Percentiles rank a stretch among this genome's conserved stretches.
Evolutionary conservation across 2,888 invertebrate genomes (phyloP).

Genomic region (Cotesia congregata): DNA sequence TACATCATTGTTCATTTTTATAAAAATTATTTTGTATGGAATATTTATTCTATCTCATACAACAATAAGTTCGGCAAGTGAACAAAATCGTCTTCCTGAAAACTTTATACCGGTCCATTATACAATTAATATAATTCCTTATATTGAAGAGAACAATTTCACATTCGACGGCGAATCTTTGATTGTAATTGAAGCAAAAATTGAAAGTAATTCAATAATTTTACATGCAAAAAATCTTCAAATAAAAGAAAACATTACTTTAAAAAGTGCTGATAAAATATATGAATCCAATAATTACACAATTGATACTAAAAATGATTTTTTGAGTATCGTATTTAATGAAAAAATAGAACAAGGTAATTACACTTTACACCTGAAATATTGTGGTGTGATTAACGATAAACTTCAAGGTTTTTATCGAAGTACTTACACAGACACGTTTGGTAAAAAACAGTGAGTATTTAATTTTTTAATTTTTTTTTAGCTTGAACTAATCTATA

Average conservation of each 20-base stretch:
- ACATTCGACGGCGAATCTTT: slow-evolving; percentile 32
- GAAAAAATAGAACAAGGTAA: rapidly evolving
- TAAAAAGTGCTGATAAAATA: neutral
- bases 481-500: neutral
- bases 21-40: neutral
- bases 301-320: slow-evolving; percentile 26
- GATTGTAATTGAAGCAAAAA: slow-evolving; percentile 11
- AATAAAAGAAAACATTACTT: neutral
- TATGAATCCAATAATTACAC: neutral
- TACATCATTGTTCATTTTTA: neutral
- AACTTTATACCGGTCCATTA: slow-evolving; percentile 72
- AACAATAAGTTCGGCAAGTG: neutral
- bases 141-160: slow-evolving; percentile 65
- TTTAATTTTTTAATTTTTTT: neutral
- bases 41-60: neutral
- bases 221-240: slow-evolving; percentile 46
- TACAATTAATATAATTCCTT: slow-evolving; percentile 70
- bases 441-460: slow-evolving; percentile 63
- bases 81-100: slow-evolving; percentile 71
- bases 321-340: neutral
- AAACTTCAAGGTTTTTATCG: slow-evolving; percentile 79
- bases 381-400: slow-evolving; percentile 73
- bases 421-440: slow-evolving; percentile 73
- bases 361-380: slow-evolving; percentile 73
- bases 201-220: neutral